phyloP scores from a whole-genome alignment of 1,140 invertebrate species.

The Holcopasites calliopsidis region DNA sequence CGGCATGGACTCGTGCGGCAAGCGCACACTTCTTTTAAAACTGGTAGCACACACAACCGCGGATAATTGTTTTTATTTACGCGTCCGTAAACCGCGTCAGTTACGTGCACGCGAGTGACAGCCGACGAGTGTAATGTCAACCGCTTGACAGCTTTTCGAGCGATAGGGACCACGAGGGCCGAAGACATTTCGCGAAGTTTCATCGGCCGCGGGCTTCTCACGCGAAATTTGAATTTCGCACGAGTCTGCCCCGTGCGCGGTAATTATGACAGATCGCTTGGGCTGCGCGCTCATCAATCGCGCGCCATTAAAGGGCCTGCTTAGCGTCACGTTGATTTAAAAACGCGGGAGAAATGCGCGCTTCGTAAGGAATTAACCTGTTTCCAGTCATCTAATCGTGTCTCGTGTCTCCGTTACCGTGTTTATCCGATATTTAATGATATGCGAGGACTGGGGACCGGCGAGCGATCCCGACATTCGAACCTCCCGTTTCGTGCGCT shows the following conservation, averaged over 20 bases:
- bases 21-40: conserved; percentile 69
- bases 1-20: conserved; percentile 71
- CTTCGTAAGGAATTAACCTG: not conserved
- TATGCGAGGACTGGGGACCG: conserved; percentile 9
- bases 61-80: conserved; percentile 27
- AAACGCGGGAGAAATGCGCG: not conserved
- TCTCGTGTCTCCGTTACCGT: no score
- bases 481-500: conserved; percentile 17
- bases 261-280: conserved; percentile 26
- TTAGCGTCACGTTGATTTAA: not conserved
- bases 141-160: conserved; percentile 5
- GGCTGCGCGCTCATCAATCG: conserved; percentile 1
- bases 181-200: conserved; percentile 22
- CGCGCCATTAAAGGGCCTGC: not conserved
- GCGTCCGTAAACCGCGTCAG: not conserved
- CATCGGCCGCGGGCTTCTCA: conserved; percentile 33
- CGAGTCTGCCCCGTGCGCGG: conserved; percentile 9
- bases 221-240: not conserved
- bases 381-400: not conserved
- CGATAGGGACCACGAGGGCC: not conserved
- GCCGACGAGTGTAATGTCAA: not conserved
- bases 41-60: conserved; percentile 57
- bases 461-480: conserved; percentile 1
- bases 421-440: not conserved
- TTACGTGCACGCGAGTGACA: conserved; percentile 27